A percentile compares a stretch with the other conserved stretches of the same genome.
Evolutionary conservation across 1,140 invertebrate genomes (phyloP).

Genomic region (Pemphigus obesinymphae): DNA sequence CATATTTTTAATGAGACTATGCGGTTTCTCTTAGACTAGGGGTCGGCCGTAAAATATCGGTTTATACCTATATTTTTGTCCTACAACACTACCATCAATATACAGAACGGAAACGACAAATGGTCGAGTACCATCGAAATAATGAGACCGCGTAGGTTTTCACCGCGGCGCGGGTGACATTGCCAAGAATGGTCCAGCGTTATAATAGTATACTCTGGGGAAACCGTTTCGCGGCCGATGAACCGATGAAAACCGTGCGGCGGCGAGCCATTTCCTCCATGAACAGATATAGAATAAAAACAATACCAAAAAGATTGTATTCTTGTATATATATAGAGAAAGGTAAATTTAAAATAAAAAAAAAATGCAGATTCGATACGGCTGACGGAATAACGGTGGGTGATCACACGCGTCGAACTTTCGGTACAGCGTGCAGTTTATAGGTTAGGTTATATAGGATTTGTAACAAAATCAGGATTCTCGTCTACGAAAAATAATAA

Average conservation of each 20-base stretch:
- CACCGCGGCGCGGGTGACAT: background rate
- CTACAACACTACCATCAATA: no score
- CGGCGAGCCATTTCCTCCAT: background rate
- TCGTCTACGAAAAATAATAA: no score
- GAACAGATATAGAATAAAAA: background rate
- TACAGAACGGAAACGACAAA: background rate
- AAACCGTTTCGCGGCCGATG: conserved; percentile 16
- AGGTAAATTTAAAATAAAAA: background rate
- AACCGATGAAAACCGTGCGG: background rate
- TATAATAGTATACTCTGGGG: background rate
- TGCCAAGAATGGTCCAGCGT: background rate
- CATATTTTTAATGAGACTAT: conserved; percentile 23
- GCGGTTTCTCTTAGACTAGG: background rate
- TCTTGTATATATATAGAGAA: background rate
- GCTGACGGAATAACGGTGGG: background rate
- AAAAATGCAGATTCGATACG: background rate
- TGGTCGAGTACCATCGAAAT: background rate
- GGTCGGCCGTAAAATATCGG: background rate
- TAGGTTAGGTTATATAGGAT: background rate
- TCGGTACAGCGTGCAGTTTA: background rate
- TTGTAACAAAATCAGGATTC: background rate
- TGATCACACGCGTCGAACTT: background rate
- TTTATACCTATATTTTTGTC: background rate
- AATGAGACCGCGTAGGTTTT: conserved; percentile 23
- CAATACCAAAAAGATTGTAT: background rate